phyloP scores from a whole-genome alignment of 53 echinoderm and acorn worm genomes.

The Luidia sarsii region DNA sequence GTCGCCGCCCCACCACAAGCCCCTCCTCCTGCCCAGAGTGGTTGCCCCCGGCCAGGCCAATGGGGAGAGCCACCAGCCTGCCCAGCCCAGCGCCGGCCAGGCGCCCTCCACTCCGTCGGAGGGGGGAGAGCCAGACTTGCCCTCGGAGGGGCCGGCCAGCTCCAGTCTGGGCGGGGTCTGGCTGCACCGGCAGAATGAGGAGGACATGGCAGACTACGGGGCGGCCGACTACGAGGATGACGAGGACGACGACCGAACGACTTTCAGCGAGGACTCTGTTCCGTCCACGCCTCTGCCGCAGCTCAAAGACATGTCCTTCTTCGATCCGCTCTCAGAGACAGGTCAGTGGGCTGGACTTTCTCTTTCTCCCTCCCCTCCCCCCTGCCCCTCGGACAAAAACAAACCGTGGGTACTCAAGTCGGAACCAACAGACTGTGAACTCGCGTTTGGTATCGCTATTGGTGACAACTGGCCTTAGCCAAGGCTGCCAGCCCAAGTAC shows the following conservation, averaged over 20 bases:
- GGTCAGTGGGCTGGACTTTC: constrained; percentile 62
- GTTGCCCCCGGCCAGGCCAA: constrained; percentile 15
- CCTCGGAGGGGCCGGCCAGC: constrained; percentile 46
- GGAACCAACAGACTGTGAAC: too few relatives aligned
- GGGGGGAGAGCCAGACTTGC: constrained; percentile 32
- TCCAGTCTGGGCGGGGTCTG: constrained; percentile 88
- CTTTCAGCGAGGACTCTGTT: constrained; percentile 93
- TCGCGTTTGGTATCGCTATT: too few relatives aligned
- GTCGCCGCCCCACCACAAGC: constrained; percentile 10
- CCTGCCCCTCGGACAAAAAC: too few relatives aligned
- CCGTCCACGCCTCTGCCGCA: constrained; percentile 92
- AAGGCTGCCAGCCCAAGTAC: too few relatives aligned
- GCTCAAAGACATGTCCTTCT: constrained; percentile 80
- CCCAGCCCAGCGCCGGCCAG: background rate
- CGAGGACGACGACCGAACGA: constrained; percentile 89
- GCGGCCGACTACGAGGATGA: constrained; percentile 56
- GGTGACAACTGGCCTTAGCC: too few relatives aligned
- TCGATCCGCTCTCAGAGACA: constrained; percentile 82
- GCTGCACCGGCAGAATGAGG: constrained; percentile 92
- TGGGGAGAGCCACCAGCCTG: constrained; percentile 6
- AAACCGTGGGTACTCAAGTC: too few relatives aligned
- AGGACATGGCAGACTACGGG: constrained; percentile 58
- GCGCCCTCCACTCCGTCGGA: constrained; percentile 20
- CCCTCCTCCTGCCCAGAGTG: constrained; percentile 61
- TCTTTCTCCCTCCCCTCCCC: too few relatives aligned